Conservation (phyloP, 2,888 invertebrate genomes). For the Disparrhopalites patrizii region DNA sequence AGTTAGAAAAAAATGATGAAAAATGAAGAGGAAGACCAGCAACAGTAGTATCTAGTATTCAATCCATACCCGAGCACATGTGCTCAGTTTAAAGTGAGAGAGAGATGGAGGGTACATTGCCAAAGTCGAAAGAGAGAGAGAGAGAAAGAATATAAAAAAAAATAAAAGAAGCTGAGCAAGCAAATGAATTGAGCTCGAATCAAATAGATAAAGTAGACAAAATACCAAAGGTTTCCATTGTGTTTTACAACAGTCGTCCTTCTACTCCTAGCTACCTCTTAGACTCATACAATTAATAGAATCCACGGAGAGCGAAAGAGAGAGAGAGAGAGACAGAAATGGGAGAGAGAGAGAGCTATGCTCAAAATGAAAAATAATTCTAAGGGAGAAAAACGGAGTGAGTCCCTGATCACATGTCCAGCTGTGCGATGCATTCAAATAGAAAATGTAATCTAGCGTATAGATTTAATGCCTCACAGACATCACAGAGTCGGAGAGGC, state of each 20-base stretch:
- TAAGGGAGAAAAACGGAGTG: slow-evolving; percentile 13
- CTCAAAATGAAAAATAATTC: slow-evolving; percentile 23
- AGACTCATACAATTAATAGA: slow-evolving; percentile 13
- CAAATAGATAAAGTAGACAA: slow-evolving; percentile 22
- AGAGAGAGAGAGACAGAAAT: too few species aligned
- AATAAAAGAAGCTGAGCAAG: slow-evolving; percentile 9
- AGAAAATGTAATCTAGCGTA: slow-evolving; percentile 33
- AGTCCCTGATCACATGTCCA: slow-evolving; percentile 44
- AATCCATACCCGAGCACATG: too few species aligned
- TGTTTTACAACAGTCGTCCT: not conserved
- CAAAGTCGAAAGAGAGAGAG: not conserved
- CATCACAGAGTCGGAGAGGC: too few species aligned
- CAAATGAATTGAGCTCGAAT: slow-evolving; percentile 18
- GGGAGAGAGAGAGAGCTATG: slow-evolving; percentile 1
- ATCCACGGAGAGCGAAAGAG: too few species aligned
- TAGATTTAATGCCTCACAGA: slow-evolving; percentile 10
- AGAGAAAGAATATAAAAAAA: slow-evolving; percentile 17
- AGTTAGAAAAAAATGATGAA: too few species aligned
- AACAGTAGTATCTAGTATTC: too few species aligned
- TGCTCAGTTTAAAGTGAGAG: too few species aligned
- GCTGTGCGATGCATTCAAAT: slow-evolving; percentile 45
- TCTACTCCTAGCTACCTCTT: not conserved
- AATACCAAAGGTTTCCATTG: slow-evolving; percentile 18
- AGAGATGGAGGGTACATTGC: too few species aligned
- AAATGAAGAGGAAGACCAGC: too few species aligned